Evolutionary conservation across 2,113 vertebrate species (phyloP), one percentile per base, ranked within the genome.

Genomic region (human): DNA sequence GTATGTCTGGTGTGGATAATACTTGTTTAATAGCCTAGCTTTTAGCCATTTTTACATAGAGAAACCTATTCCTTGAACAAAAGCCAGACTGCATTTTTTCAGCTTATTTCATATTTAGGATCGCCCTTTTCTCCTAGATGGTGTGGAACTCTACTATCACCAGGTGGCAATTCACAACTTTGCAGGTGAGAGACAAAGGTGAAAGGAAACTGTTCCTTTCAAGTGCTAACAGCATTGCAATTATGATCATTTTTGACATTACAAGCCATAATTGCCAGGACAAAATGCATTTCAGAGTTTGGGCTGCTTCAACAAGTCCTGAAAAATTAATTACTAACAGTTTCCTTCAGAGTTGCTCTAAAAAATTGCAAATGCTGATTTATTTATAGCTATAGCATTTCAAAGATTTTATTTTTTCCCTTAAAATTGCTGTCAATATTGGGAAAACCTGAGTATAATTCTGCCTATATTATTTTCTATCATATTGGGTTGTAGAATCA

Each of bases 141-240:
- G 14, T 22, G 2, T 73, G 52, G 85, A 95, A 18, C 76, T 93
- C 94, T 88, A 22, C 97, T 90, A 92, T 96, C 90, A 90, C 96
- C 97, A 96, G 80, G 88, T 97, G 94, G 93, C 86, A 70, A 20
- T 27, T 89, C 61, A 45, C 79, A 76, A 30, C 23, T 76, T 59
- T 89, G 75, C 95, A 93, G 87, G 83, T 84, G 27, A 90, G 79
- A 57, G 38, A 55, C 27, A 86, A 12, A 68, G 38, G 8, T 32
- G 18, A 35, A 57, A 40, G 27, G 23, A 43, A 84, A 66, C 6
- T 1, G 32, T 35, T 83, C 20, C 38, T 92, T 79, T 38, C n/a
- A 52, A 8, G 38, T 17, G 55, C 32, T 13, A 45, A n/a, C 1
- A 57, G 23, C 43, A 10, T 30, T 73, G 40, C 43, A 18, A 5